A percentile compares a stretch with the other conserved stretches of the same genome.
phyloP scores from a whole-genome alignment of 2,888 invertebrate species.

The Sipunculus nudus region DNA sequence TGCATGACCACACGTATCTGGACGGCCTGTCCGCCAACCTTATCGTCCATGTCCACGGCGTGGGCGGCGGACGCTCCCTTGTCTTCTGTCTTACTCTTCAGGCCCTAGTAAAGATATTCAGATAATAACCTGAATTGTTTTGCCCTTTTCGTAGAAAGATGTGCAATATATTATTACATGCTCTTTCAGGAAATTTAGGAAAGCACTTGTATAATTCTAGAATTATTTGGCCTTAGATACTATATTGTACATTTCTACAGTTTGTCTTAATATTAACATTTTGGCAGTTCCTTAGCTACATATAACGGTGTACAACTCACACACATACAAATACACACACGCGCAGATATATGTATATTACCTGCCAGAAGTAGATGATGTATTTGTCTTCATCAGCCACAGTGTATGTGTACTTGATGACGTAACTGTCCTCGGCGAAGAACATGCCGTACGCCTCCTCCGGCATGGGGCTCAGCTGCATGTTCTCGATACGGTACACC shows the following conservation, averaged over 20 bases:
- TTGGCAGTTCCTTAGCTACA: too few relatives aligned
- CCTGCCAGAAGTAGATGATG: slow-evolving; percentile 82
- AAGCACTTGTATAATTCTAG: too few relatives aligned
- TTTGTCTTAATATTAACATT: too few relatives aligned
- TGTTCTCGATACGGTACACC: slow-evolving; percentile 79
- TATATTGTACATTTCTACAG: too few relatives aligned
- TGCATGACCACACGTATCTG: slow-evolving; percentile 82
- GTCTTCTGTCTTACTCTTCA: slow-evolving; percentile 78
- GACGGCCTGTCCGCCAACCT: slow-evolving; percentile 46
- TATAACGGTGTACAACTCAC: too few relatives aligned
- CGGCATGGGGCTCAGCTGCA: slow-evolving; percentile 78
- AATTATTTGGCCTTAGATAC: background rate
- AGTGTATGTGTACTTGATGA: slow-evolving; percentile 81
- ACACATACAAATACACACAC: too few relatives aligned
- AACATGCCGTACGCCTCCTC: slow-evolving; percentile 77
- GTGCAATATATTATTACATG: too few relatives aligned
- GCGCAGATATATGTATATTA: slow-evolving; percentile 17
- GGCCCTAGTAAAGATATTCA: slow-evolving; percentile 71
- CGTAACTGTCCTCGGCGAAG: slow-evolving; percentile 83
- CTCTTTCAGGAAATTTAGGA: too few relatives aligned
- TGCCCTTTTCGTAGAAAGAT: too few relatives aligned
- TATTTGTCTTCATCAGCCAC: slow-evolving; percentile 69
- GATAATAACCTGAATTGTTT: background rate
- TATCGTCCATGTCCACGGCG: slow-evolving; percentile 69
- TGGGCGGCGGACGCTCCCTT: slow-evolving; percentile 74